These are phyloP conservation scores for Dyspetes luteomarginatus DNA, from an alignment of 2,888 invertebrate genomes.

Conservation along the genomic window DNA sequence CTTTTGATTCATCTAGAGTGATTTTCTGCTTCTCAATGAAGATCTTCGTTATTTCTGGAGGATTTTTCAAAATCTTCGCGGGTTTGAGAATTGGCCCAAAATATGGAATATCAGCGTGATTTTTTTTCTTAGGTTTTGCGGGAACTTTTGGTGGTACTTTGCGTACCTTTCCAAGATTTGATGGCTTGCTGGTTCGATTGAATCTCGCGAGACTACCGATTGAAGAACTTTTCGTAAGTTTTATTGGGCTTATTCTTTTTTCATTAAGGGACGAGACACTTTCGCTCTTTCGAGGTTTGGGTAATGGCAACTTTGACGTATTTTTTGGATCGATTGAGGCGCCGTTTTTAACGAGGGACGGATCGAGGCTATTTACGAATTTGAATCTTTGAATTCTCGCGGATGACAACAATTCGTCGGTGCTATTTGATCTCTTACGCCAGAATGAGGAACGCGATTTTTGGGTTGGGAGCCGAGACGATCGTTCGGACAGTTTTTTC, in stretches of 20 bases:
- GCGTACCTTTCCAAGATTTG: conserved; percentile 52
- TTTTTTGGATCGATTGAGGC: conserved; percentile 30
- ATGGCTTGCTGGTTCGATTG: conserved; percentile 39
- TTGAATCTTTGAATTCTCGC: conserved; percentile 43
- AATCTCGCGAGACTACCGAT: conserved; percentile 67
- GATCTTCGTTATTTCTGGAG: background rate
- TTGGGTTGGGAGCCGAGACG: conserved; percentile 38
- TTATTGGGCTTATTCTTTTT: conserved; percentile 70
- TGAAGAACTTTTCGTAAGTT: conserved; percentile 69
- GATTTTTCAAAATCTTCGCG: background rate
- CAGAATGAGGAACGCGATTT: conserved; percentile 37
- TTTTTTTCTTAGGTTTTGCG: conserved; percentile 65
- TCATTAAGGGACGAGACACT: conserved; percentile 52
- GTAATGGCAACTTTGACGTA: conserved; percentile 61
- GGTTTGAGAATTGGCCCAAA: conserved; percentile 24
- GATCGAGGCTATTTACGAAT: conserved; percentile 31
- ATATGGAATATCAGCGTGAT: conserved; percentile 16
- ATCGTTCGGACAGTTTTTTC: conserved; percentile 65
- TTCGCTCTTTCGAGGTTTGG: conserved; percentile 59
- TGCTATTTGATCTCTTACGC: conserved; percentile 55
- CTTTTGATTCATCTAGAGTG: conserved; percentile 8
- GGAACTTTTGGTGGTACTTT: conserved; percentile 69
- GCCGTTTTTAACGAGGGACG: conserved; percentile 24
- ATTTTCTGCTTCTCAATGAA: background rate
- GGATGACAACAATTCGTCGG: conserved; percentile 43